Percentiles rank a stretch among this genome's conserved stretches.
phyloP scores from a whole-genome alignment of 2,797 vertebrate species.

The Manis javanica region DNA sequence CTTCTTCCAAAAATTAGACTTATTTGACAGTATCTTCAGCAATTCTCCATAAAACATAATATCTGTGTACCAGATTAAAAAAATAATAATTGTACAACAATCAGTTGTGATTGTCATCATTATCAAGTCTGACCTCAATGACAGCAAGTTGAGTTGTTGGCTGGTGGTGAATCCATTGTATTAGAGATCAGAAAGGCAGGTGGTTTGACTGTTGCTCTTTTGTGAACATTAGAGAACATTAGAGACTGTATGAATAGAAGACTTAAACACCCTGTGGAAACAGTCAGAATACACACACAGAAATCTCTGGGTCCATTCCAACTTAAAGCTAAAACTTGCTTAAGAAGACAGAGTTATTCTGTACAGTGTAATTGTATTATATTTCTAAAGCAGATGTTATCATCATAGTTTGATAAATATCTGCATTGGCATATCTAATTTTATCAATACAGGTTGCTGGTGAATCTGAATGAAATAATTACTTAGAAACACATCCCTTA shows the following conservation, averaged over 20 bases:
- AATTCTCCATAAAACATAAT: background rate
- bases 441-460: background rate
- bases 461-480: background rate
- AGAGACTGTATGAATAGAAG: background rate
- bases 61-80: background rate
- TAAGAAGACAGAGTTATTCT: background rate
- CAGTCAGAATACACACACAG: background rate
- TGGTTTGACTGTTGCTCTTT: background rate
- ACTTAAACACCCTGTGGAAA: background rate
- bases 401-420: background rate
- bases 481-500: background rate
- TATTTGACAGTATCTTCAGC: background rate
- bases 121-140: background rate
- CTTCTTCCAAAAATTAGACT: background rate
- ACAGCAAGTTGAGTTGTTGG: background rate
- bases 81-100: background rate
- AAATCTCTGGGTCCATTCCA: background rate
- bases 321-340: background rate
- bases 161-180: background rate
- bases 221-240: background rate
- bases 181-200: background rate
- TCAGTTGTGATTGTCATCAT: background rate
- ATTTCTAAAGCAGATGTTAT: conserved; percentile 2
- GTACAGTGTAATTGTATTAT: background rate
- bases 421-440: background rate